A percentile compares a stretch with the other conserved stretches of the same genome.
Evolutionary conservation across 1,140 invertebrate genomes (phyloP).

Genomic region (Drosophila malerkotliana): DNA sequence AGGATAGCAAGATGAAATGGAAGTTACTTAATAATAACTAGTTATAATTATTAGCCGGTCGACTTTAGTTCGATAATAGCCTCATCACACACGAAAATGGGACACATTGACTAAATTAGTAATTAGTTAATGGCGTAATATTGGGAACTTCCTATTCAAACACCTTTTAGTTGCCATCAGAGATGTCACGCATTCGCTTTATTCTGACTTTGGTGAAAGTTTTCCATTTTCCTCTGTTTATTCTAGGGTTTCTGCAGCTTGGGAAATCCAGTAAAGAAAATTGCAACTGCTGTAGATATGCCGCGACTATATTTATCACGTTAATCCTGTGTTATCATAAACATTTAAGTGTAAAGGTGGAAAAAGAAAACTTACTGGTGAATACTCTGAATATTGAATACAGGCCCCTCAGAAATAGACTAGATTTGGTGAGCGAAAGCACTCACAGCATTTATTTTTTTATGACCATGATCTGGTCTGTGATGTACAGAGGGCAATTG

Average conservation of each 20-base stretch:
- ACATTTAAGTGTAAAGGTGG: not conserved
- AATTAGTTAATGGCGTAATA: constrained; percentile 6
- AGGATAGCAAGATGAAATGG: no score
- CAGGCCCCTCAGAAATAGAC: not conserved
- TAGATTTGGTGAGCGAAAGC: not conserved
- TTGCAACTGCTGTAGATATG: not conserved
- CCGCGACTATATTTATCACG: not conserved
- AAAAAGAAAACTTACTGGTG: constrained; percentile 5
- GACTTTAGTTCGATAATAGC: constrained; percentile 52
- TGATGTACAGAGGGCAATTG: not conserved
- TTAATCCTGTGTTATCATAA: constrained; percentile 5
- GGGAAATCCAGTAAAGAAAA: not conserved
- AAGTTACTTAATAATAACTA: constrained; percentile 52
- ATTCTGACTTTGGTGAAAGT: constrained; percentile 24
- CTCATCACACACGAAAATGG: constrained; percentile 16
- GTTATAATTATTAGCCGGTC: constrained; percentile 43
- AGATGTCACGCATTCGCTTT: constrained; percentile 42
- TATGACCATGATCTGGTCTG: constrained; percentile 5
- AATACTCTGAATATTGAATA: constrained; percentile 6
- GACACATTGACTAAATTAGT: constrained; percentile 16
- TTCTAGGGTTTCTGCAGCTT: constrained; percentile 39
- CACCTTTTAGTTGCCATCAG: constrained; percentile 24
- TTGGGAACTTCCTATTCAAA: not conserved
- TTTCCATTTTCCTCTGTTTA: constrained; percentile 17
- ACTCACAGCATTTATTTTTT: not conserved